Percentiles rank a stretch among this genome's conserved stretches.
Conservation (phyloP, 2,113 vertebrate genomes). For the Spheniscus mendiculus region DNA sequence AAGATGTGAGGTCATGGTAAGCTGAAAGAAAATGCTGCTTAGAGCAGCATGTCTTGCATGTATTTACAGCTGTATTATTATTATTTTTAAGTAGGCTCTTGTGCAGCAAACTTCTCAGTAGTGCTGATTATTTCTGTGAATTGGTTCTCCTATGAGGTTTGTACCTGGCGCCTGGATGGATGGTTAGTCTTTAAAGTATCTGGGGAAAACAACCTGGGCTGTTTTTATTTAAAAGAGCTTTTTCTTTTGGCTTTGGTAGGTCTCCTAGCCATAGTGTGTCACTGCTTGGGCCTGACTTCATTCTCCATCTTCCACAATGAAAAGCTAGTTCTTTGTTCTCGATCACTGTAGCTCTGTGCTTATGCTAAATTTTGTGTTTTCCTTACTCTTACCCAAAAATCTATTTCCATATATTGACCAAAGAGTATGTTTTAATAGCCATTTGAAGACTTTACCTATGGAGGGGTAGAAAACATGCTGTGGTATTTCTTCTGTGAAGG, state of each 20-base stretch:
- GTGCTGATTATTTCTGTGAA: background rate
- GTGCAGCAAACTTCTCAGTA: slow-evolving; percentile 1
- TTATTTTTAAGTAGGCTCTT: slow-evolving; percentile 21
- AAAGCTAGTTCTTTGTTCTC: background rate
- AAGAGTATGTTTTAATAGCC: background rate
- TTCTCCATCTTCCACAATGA: background rate
- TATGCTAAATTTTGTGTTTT: background rate
- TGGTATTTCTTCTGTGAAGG: background rate
- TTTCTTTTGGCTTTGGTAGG: background rate
- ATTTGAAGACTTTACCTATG: background rate
- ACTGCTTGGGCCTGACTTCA: background rate
- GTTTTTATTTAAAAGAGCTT: background rate
- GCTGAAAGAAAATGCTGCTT: slow-evolving; percentile 14
- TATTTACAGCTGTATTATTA: slow-evolving; percentile 39
- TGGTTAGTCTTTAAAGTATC: slow-evolving; percentile 5
- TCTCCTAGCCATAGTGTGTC: background rate
- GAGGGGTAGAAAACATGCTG: background rate
- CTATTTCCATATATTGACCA: background rate
- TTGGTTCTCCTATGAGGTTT: background rate
- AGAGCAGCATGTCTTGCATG: background rate
- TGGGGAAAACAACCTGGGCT: background rate
- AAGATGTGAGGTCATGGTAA: background rate
- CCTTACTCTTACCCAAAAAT: background rate
- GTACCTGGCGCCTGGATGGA: background rate
- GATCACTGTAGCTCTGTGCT: background rate